A percentile compares a stretch with the other conserved stretches of the same genome.
Conservation (phyloP, 2,113 vertebrate species). For the Lophochroa leadbeateri region DNA sequence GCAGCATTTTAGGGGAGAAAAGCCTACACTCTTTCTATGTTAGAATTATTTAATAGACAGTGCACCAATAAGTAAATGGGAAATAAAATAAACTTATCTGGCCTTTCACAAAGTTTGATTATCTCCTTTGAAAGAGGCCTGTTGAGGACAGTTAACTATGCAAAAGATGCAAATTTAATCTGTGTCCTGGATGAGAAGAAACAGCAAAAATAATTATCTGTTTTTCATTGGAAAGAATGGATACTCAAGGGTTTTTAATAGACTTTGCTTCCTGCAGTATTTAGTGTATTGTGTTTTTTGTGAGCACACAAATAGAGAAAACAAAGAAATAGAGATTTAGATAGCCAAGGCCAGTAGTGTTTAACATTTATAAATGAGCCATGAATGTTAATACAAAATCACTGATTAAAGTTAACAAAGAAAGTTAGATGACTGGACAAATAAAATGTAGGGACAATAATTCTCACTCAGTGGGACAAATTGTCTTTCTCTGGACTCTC, state of each 20-base stretch:
- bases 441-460: not conserved
- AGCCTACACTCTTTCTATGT: rapidly evolving
- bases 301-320: not conserved
- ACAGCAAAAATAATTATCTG: not conserved
- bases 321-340: not conserved
- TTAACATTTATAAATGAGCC: not conserved
- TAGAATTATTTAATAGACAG: not conserved
- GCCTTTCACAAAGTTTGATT: not conserved
- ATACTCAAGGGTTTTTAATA: not conserved
- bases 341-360: not conserved
- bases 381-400: not conserved
- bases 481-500: not conserved
- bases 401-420: not conserved
- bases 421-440: not conserved
- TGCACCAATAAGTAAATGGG: not conserved
- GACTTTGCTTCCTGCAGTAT: not conserved
- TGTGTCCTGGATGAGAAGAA: not conserved
- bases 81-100: not conserved
- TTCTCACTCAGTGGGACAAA: not conserved
- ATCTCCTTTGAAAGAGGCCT: not conserved
- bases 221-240: not conserved
- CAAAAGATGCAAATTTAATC: not conserved
- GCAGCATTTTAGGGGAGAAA: not conserved
- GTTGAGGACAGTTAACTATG: not conserved
- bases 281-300: not conserved